A percentile compares a stretch with the other conserved stretches of the same genome.
Evolutionary conservation across 2,797 vertebrate genomes (phyloP).

Genomic region (Streptopelia turtur): DNA sequence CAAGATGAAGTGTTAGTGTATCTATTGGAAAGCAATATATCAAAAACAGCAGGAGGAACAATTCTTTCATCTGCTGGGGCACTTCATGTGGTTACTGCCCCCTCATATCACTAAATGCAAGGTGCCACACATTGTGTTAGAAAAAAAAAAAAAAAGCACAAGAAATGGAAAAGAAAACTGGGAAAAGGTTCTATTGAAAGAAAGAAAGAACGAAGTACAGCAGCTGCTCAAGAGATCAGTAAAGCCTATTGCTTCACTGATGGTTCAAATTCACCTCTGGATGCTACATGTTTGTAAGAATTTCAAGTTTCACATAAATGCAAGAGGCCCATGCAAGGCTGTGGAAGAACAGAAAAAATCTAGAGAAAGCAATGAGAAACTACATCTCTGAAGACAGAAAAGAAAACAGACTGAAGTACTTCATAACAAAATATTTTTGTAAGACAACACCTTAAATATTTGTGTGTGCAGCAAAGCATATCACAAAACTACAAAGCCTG

Average conservation of each 20-base stretch:
- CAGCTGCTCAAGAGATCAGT: not conserved
- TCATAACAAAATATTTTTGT: not conserved
- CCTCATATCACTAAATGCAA: not conserved
- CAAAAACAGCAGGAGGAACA: not conserved
- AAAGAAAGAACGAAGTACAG: not conserved
- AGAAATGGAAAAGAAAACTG: not conserved
- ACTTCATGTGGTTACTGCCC: not conserved
- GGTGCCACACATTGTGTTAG: not conserved
- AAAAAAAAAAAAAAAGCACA: not conserved
- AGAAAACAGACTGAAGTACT: not conserved
- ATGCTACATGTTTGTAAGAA: not conserved
- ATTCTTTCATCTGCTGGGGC: not conserved
- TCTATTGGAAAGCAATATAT: not conserved
- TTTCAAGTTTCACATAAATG: not conserved
- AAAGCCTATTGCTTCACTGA: not conserved
- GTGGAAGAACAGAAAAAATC: not conserved
- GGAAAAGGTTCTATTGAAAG: not conserved
- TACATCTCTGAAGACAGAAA: not conserved
- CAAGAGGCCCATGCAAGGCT: not conserved
- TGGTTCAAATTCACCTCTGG: not conserved
- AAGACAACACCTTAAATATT: not conserved
- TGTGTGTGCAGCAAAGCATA: not conserved
- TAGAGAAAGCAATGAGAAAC: not conserved
- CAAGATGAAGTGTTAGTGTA: not conserved
- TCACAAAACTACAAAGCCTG: not conserved